Percentiles rank a stretch among this genome's conserved stretches.
Evolutionary conservation across 2,113 vertebrate genomes (phyloP).

Genomic region (Dryoscopus gambensis): DNA sequence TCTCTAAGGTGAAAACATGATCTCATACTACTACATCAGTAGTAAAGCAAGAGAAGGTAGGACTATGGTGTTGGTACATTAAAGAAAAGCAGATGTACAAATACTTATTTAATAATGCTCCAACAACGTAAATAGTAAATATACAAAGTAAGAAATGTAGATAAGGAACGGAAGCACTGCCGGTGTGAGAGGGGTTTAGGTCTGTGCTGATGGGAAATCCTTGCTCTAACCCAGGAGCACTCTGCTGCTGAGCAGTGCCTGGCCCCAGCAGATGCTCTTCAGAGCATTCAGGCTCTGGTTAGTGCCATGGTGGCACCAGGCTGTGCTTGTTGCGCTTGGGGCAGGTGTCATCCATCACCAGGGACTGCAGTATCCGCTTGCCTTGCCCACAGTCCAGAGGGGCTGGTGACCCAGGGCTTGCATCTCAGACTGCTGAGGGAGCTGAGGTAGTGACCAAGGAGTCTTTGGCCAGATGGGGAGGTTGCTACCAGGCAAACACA

Average conservation of each 20-base stretch:
- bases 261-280: not conserved
- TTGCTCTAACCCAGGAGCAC: not conserved
- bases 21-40: not conserved
- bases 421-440: not conserved
- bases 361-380: not conserved
- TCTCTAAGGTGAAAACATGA: not conserved
- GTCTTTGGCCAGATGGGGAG: no score
- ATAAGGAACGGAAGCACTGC: not conserved
- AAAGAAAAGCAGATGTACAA: not conserved
- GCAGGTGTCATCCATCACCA: not conserved
- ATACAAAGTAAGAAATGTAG: not conserved
- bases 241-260: not conserved
- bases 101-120: not conserved
- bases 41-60: not conserved
- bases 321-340: rapidly evolving
- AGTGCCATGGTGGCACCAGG: rapidly evolving
- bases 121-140: not conserved
- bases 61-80: not conserved
- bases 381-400: not conserved
- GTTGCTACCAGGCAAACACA: rapidly evolving
- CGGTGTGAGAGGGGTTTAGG: not conserved
- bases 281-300: not conserved
- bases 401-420: rapidly evolving
- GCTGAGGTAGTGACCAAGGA: not conserved
- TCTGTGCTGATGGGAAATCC: not conserved